Conservation (phyloP, 2,888 invertebrate species). For the Trissolcus japonicus region DNA sequence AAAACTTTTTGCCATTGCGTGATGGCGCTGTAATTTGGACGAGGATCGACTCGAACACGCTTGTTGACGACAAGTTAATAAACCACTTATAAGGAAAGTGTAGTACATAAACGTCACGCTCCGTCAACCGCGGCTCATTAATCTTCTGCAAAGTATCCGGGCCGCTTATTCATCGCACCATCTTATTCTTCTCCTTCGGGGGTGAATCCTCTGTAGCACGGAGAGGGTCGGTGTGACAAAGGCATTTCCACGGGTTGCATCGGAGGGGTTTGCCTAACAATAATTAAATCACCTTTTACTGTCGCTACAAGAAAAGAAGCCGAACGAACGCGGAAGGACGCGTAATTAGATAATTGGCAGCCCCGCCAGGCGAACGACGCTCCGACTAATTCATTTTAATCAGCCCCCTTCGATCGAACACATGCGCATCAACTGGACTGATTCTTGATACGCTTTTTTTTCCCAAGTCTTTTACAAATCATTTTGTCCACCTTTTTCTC, state of each 20-base stretch:
- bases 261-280: conserved; percentile 62
- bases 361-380: conserved; percentile 60
- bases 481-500: no score
- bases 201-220: conserved; percentile 17
- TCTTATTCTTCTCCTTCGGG: conserved; percentile 26
- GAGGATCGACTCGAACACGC: conserved; percentile 36
- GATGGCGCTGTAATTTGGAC: conserved; percentile 33
- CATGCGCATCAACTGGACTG: conserved; percentile 13
- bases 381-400: conserved; percentile 68
- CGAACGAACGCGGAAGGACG: conserved; percentile 49
- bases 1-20: conserved; percentile 16
- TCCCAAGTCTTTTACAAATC: background rate
- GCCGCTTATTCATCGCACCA: conserved; percentile 42
- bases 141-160: conserved; percentile 50
- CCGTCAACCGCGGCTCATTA: conserved; percentile 50
- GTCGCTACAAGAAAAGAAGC: conserved; percentile 59
- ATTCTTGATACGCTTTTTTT: conserved; percentile 54
- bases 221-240: conserved; percentile 60
- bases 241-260: conserved; percentile 44
- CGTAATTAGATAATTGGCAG: conserved; percentile 67
- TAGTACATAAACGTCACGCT: conserved; percentile 46
- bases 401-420: conserved; percentile 35
- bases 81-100: conserved; percentile 49
- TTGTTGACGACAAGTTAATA: conserved; percentile 48
- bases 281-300: conserved; percentile 67